phyloP scores from a whole-genome alignment of 2,113 vertebrate species.

The Odontophorus gujanensis region DNA sequence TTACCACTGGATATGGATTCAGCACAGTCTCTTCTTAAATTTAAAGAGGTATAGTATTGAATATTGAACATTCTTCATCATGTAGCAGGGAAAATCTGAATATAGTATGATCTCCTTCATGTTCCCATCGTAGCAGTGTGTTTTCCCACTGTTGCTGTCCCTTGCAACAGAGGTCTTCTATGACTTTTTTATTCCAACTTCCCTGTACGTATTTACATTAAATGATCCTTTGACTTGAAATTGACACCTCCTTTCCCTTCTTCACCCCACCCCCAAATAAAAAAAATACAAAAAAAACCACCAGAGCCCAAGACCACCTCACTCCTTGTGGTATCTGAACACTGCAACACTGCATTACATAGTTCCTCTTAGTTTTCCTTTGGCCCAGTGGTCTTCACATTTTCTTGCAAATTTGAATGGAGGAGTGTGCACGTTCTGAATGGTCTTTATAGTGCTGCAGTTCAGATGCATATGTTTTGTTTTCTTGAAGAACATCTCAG shows the following conservation, averaged over 20 bases:
- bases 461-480: not conserved
- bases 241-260: not conserved
- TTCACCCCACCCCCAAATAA: too few species aligned
- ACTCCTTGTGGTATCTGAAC: not conserved
- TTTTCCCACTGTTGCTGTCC: not conserved
- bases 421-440: not conserved
- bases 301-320: not conserved
- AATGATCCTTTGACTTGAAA: not conserved
- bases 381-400: not conserved
- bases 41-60: conserved; percentile 85
- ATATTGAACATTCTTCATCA: not conserved
- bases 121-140: accelerated
- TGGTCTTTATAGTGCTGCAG: not conserved
- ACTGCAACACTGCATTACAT: not conserved
- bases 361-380: not conserved
- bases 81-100: not conserved
- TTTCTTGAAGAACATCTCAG: not conserved
- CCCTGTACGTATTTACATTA: not conserved
- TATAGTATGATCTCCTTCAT: not conserved
- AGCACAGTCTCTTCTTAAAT: conserved; percentile 86
- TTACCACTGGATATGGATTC: conserved; percentile 87
- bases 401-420: not conserved
- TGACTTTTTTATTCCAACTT: not conserved
- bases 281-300: not conserved
- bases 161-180: not conserved